Conservation (phyloP, 2,797 vertebrate species). For the Ctenosaura bakeri region DNA sequence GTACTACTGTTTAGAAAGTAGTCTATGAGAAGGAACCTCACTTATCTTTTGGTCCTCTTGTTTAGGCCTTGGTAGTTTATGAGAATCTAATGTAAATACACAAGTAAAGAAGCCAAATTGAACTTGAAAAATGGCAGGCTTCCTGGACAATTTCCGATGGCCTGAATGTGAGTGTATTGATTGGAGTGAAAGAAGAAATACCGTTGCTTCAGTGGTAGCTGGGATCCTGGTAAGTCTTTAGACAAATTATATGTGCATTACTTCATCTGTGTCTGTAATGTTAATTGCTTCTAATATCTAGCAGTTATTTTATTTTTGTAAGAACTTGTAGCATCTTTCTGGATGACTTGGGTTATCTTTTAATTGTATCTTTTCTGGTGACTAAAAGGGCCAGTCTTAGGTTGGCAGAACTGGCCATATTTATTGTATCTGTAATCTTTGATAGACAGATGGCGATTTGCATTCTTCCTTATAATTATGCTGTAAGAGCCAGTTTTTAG, state of each 20-base stretch:
- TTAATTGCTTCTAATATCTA: not conserved
- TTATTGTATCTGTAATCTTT: not conserved
- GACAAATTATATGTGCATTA: not conserved
- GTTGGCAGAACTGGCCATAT: not conserved
- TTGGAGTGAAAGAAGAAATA: slow-evolving; percentile 91
- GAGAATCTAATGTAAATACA: slow-evolving; percentile 54
- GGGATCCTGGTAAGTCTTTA: slow-evolving; percentile 86
- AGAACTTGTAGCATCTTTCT: not conserved
- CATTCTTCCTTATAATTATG: not conserved
- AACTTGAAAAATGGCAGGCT: slow-evolving; percentile 86
- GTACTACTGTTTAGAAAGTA: not conserved
- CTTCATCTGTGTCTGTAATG: not conserved
- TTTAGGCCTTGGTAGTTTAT: slow-evolving; percentile 59
- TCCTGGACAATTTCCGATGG: slow-evolving; percentile 92
- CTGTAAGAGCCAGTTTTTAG: not conserved
- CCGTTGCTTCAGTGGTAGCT: slow-evolving; percentile 87
- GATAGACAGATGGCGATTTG: not conserved
- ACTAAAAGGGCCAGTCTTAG: not conserved
- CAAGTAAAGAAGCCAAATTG: not conserved
- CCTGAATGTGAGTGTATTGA: slow-evolving; percentile 93
- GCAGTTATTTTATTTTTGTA: not conserved
- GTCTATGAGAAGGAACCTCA: not conserved
- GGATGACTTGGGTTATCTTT: not conserved
- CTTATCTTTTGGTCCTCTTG: slow-evolving; percentile 14
- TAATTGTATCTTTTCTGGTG: slow-evolving; percentile 6